Evolutionary conservation across 2,113 vertebrate genomes (phyloP).

Genomic region (Onychostoma macrolepis): DNA sequence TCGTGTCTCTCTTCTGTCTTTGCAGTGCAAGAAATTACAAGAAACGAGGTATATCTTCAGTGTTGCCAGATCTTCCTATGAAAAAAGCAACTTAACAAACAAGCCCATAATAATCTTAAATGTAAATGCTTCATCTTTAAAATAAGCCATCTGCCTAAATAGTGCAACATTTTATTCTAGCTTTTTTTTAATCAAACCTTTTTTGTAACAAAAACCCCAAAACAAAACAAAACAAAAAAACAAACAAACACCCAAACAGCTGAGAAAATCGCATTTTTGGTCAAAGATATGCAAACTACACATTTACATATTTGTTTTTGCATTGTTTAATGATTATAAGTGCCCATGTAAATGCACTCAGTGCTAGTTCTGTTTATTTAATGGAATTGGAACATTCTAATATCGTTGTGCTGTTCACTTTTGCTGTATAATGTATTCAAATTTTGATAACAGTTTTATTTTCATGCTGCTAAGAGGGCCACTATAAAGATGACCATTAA

Average conservation of each 20-base stretch:
- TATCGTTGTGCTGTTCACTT: not conserved
- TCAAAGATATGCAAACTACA: not conserved
- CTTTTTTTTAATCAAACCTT: not conserved
- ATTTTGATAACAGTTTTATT: not conserved
- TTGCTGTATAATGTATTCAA: not conserved
- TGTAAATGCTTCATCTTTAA: no score
- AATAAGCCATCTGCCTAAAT: no score
- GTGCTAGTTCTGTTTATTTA: not conserved
- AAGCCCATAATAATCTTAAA: not conserved
- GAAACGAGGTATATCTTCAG: not conserved
- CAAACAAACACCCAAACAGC: no score
- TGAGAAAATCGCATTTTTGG: no score
- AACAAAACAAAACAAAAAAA: no score
- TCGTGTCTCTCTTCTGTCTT: not conserved
- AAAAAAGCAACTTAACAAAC: not conserved
- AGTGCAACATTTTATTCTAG: not conserved
- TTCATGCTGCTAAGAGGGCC: not conserved
- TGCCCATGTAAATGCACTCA: not conserved
- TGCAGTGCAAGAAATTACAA: not conserved
- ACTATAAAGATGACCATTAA: not conserved
- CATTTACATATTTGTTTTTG: not conserved
- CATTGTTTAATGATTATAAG: not conserved
- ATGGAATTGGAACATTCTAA: not conserved
- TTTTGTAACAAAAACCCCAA: no score
- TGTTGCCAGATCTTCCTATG: not conserved